phyloP scores from a whole-genome alignment of 2,888 invertebrate species.

The Zaprionus bogoriensis region DNA sequence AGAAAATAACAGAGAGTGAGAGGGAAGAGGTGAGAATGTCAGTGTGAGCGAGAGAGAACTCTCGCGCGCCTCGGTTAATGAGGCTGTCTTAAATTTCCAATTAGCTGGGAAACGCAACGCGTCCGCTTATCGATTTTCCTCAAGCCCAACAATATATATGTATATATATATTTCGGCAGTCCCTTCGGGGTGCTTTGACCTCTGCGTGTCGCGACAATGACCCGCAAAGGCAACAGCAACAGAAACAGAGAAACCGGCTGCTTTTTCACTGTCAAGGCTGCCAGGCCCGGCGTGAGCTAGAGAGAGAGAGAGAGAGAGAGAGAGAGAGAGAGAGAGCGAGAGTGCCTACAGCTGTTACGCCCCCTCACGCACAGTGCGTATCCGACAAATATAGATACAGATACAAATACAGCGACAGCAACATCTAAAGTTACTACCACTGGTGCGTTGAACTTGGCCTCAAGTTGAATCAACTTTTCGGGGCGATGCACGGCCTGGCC shows the following conservation, averaged over 20 bases:
- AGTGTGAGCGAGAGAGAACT: background rate
- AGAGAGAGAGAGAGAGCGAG: too few species aligned
- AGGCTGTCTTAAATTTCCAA: slow-evolving; percentile 56
- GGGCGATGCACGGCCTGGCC: slow-evolving; percentile 6
- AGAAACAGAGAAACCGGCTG: slow-evolving; percentile 32
- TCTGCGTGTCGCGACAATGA: background rate
- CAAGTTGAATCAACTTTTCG: slow-evolving; percentile 68
- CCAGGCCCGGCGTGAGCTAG: too few species aligned
- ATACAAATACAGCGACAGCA: slow-evolving; percentile 26
- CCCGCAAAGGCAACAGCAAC: background rate
- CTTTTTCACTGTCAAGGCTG: slow-evolving; percentile 55
- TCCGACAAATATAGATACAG: slow-evolving; percentile 26
- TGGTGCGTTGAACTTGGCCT: slow-evolving; percentile 62
- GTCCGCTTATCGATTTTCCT: slow-evolving; percentile 56
- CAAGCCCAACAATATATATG: background rate
- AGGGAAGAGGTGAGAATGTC: background rate
- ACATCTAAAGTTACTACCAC: slow-evolving; percentile 1
- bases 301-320: too few species aligned
- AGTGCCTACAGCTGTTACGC: slow-evolving; percentile 33
- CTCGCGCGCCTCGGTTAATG: background rate
- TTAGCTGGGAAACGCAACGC: slow-evolving; percentile 37
- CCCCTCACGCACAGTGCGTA: slow-evolving; percentile 42
- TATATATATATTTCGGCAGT: background rate
- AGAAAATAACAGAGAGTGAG: background rate
- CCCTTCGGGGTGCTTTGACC: slow-evolving; percentile 18